Conservation (phyloP, 1,140 invertebrate species). For the Scaptomyza pallida region DNA sequence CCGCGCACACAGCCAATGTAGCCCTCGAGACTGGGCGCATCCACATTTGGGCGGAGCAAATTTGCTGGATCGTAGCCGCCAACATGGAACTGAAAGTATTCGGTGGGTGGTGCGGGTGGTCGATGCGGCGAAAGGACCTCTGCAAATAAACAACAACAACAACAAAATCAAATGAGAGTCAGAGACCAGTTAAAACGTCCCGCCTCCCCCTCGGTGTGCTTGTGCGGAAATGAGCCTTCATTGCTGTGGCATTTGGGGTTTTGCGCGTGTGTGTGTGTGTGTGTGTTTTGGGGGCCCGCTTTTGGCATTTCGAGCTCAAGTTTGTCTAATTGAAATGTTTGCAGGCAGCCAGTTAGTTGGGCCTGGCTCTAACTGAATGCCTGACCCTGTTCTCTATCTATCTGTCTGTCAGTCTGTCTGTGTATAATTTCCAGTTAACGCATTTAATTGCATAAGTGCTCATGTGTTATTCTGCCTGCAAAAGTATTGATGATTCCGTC, state of each 20-base stretch:
- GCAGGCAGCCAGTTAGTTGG: slow-evolving; percentile 11
- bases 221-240: slow-evolving; percentile 78
- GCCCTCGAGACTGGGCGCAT: slow-evolving; percentile 86
- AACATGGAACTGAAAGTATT: slow-evolving; percentile 95
- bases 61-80: slow-evolving; percentile 93
- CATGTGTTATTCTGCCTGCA: slow-evolving; percentile 64
- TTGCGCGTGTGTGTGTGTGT: slow-evolving; percentile 3
- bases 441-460: slow-evolving; percentile 82
- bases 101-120: slow-evolving; percentile 91
- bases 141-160: slow-evolving; percentile 80
- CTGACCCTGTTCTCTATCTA: not conserved
- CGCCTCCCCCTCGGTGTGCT: slow-evolving; percentile 1
- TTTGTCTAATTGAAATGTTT: slow-evolving; percentile 82
- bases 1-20: slow-evolving; percentile 95
- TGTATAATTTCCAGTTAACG: slow-evolving; percentile 59
- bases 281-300: not conserved
- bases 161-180: slow-evolving; percentile 68
- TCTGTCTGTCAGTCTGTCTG: not conserved
- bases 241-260: slow-evolving; percentile 63
- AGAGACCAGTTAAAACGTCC: slow-evolving; percentile 6
- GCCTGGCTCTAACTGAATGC: not conserved
- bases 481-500: slow-evolving; percentile 54
- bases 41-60: slow-evolving; percentile 87
- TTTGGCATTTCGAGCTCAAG: slow-evolving; percentile 71
- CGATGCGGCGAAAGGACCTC: slow-evolving; percentile 94